These are phyloP conservation scores for Anoplopoma fimbria DNA, from an alignment of 2,113 vertebrate genomes.

Conservation along the genomic window DNA sequence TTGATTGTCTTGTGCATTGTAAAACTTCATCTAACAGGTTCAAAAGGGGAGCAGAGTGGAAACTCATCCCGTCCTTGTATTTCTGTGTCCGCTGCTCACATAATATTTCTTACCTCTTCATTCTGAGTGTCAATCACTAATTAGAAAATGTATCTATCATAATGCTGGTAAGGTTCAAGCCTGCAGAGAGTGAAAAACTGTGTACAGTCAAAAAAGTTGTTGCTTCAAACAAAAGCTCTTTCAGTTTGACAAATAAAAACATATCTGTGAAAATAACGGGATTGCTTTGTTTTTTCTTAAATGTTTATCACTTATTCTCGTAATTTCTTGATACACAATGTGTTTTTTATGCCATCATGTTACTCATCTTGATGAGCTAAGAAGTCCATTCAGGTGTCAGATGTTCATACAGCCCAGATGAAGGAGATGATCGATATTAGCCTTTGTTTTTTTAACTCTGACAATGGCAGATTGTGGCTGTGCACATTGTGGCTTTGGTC, in stretches of 20 bases:
- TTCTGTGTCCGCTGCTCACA: constrained; percentile 62
- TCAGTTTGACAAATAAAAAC: constrained; percentile 85
- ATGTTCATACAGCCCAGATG: background rate
- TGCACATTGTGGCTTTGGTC: background rate
- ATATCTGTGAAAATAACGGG: constrained; percentile 79
- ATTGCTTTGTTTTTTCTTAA: constrained; percentile 34
- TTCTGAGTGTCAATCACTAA: constrained; percentile 73
- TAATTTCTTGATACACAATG: background rate
- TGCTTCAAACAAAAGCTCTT: constrained; percentile 80
- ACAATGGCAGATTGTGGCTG: background rate
- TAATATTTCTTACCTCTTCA: constrained; percentile 66
- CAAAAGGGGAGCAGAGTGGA: constrained; percentile 46
- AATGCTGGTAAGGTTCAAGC: constrained; percentile 71
- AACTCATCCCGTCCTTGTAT: constrained; percentile 66
- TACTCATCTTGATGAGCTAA: constrained; percentile 5
- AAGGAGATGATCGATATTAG: background rate
- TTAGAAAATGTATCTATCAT: constrained; percentile 72
- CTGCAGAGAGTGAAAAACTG: constrained; percentile 63
- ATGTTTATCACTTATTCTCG: background rate
- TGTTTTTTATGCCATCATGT: background rate
- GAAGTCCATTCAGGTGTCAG: background rate
- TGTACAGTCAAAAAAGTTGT: constrained; percentile 79
- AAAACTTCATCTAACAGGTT: constrained; percentile 56
- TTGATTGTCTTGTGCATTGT: constrained; percentile 73
- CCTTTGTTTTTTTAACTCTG: background rate